These are phyloP conservation scores for Salvelinus alpinus DNA, from an alignment of 2,113 vertebrate species.

Conservation along the genomic window DNA sequence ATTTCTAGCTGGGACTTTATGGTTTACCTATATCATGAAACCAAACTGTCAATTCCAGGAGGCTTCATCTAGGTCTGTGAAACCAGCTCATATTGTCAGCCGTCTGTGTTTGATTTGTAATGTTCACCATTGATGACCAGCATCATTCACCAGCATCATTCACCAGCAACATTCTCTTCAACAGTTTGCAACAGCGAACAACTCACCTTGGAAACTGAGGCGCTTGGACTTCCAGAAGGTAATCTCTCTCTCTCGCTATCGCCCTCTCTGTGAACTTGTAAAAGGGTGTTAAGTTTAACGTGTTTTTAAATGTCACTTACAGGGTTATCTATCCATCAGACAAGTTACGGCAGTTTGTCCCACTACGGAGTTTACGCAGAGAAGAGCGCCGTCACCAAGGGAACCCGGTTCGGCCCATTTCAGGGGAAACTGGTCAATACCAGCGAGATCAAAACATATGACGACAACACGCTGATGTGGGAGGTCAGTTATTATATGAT, in stretches of 20 bases:
- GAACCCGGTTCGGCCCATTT: conserved; percentile 90
- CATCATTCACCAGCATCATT: not conserved
- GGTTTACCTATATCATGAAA: not conserved
- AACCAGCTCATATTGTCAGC: not conserved
- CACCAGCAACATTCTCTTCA: not conserved
- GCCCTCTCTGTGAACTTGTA: not conserved
- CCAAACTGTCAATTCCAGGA: too few species aligned
- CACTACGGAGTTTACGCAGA: conserved; percentile 88
- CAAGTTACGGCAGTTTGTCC: conserved; percentile 67
- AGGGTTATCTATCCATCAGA: conserved; percentile 82
- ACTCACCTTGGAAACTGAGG: conserved; percentile 71
- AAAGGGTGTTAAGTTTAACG: conserved; percentile 2
- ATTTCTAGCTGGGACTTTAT: too few species aligned
- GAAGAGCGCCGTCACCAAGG: conserved; percentile 78
- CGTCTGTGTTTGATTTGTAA: not conserved
- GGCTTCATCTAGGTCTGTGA: not conserved
- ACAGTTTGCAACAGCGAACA: conserved; percentile 53
- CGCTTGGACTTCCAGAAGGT: conserved; percentile 88
- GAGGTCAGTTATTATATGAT: conserved; percentile 69
- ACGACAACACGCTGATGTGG: conserved; percentile 98
- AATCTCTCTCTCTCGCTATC: conserved; percentile 10
- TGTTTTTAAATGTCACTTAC: conserved; percentile 1
- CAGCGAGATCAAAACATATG: conserved; percentile 92
- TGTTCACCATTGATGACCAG: too few species aligned
- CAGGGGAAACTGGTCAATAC: conserved; percentile 90